Percentiles rank a stretch among this genome's conserved stretches.
Conservation (phyloP, 2,888 invertebrate genomes). For the Sympetrum striolatum region DNA sequence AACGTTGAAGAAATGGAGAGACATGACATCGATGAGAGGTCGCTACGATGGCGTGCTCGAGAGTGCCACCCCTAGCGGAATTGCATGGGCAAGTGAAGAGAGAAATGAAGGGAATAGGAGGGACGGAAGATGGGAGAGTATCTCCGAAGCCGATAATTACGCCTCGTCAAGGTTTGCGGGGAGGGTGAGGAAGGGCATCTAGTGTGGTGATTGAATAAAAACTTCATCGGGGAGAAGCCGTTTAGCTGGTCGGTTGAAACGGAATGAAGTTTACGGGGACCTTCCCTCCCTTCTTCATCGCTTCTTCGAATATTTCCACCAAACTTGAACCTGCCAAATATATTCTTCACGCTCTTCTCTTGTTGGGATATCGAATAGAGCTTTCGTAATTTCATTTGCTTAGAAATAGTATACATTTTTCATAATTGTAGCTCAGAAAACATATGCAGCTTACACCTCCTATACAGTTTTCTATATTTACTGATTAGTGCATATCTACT, state of each 20-base stretch:
- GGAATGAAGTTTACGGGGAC: conserved; percentile 33
- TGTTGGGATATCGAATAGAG: too few species aligned
- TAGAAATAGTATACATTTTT: too few species aligned
- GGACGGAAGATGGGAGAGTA: not conserved
- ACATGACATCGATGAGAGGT: too few species aligned
- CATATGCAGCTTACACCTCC: too few species aligned
- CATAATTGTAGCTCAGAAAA: too few species aligned
- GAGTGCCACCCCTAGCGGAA: too few species aligned
- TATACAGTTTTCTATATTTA: too few species aligned
- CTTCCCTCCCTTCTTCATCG: not conserved
- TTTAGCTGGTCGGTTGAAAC: conserved; percentile 39
- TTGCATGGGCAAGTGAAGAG: not conserved
- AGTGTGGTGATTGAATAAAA: conserved; percentile 38
- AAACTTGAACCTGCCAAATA: not conserved
- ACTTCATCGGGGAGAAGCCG: conserved; percentile 33
- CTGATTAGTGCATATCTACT: too few species aligned
- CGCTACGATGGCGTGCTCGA: too few species aligned
- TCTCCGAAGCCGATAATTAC: conserved; percentile 23
- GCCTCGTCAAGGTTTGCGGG: conserved; percentile 32
- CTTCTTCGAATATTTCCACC: not conserved
- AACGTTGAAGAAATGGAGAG: too few species aligned
- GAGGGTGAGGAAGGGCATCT: not conserved
- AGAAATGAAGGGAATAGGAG: not conserved
- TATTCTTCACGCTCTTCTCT: too few species aligned
- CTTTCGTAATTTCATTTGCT: too few species aligned